Base-by-base conservation (phyloP, 2,888 invertebrate genomes). In the Hemistola chrysoprasaria region DNA sequence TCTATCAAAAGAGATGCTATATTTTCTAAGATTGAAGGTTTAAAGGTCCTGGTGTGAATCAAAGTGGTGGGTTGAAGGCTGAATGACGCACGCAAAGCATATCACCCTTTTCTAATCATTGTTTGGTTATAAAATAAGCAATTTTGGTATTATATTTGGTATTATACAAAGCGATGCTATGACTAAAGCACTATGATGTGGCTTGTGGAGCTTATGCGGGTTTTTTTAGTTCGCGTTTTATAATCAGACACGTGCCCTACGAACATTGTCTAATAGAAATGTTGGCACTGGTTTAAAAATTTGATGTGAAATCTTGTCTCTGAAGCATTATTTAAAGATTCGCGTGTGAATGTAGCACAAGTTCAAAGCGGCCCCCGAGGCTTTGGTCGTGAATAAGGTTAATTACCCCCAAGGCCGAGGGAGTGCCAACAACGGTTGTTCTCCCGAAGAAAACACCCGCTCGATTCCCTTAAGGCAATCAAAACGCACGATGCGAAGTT, bases 371-470 rank as follows among this genome's bases (percentile, higher is more conserved):
- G 65, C 76, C 66, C 73, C 66, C 56, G 60, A 66, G 59, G 56
- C 64, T 62, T 69, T 65, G 71, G 72, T 68, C 72, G 65, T 41
- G 70, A 78, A 78, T 80, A 79, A 79, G 82, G 82, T 81, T 81
- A 82, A 85, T 81, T 80, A 82, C 78, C 72, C n/a, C 71, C 79
- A 80, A 85, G 80, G 85, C 70, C 81, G 73, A 59, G 59, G 73
- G 67, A 69, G 57, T 59, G 75, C 68, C 68, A 71, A 67, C 53
- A 54, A 3, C 25, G 6, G 40, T 48, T 47, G 49, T 46, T 49
- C 53, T 48, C 36, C 54, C 36, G 40, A 39, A 34, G 33, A 39
- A 39, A 57, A 57, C 54, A 59, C 36, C 52, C 36, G 45, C 38
- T 56, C 21, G 1, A 32, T 53, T 56, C 50, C 52, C 55, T 52